A percentile compares a stretch with the other conserved stretches of the same genome.
Conservation (phyloP, 2,797 vertebrate species). For the Falco novaeseelandiae region DNA sequence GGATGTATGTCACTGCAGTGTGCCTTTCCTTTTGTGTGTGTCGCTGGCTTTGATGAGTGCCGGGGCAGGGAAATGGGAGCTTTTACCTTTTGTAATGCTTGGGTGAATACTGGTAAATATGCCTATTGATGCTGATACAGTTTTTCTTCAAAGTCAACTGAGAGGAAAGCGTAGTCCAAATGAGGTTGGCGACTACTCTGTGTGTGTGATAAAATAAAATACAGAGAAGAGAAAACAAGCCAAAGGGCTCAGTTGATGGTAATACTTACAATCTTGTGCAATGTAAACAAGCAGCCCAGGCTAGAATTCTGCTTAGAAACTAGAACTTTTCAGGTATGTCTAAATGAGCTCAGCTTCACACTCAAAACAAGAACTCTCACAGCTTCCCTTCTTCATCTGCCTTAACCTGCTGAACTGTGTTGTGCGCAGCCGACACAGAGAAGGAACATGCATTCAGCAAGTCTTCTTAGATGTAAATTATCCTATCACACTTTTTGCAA, state of each 20-base stretch:
- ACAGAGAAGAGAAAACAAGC: neutral
- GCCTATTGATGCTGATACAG: slow-evolving; percentile 57
- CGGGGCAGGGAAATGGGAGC: slow-evolving; percentile 9
- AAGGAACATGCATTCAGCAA: neutral
- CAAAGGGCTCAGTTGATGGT: neutral
- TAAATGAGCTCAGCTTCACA: neutral
- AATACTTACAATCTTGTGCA: neutral
- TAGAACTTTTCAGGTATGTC: neutral
- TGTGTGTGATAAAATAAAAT: slow-evolving; percentile 50
- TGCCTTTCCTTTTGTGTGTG: slow-evolving; percentile 59
- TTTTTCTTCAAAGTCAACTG: slow-evolving; percentile 69
- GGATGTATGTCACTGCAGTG: slow-evolving; percentile 47
- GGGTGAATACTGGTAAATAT: slow-evolving; percentile 54
- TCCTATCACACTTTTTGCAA: neutral
- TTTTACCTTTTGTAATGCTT: slow-evolving; percentile 65
- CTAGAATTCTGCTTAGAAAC: slow-evolving; percentile 59
- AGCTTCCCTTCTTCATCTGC: neutral
- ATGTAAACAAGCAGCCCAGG: slow-evolving; percentile 34
- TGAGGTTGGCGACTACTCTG: slow-evolving; percentile 48
- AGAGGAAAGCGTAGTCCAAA: slow-evolving; percentile 53
- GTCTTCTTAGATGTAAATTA: neutral
- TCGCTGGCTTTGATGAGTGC: slow-evolving; percentile 63
- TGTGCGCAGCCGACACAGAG: neutral
- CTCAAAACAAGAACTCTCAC: neutral
- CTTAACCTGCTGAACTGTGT: neutral